phyloP scores from a whole-genome alignment of 2,888 invertebrate species.

The Xylota sylvarum region DNA sequence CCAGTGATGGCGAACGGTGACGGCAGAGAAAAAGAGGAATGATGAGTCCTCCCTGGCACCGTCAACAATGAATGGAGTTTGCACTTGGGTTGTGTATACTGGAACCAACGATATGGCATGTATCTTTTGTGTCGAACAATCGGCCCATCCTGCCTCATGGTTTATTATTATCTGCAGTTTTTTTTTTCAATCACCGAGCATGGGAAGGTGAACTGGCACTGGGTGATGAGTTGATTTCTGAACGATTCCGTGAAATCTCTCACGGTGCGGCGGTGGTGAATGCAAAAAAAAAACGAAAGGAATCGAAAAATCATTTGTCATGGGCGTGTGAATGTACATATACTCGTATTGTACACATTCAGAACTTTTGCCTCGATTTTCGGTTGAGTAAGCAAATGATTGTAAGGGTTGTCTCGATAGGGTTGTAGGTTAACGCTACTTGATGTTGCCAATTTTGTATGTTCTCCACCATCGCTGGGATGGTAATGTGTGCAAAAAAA shows the following conservation, averaged over 20 bases:
- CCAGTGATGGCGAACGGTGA: conserved; percentile 45
- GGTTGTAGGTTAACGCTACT: conserved; percentile 48
- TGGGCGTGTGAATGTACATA: neutral
- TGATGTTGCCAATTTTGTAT: conserved; percentile 58
- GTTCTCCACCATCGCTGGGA: conserved; percentile 13
- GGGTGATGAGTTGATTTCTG: conserved; percentile 3
- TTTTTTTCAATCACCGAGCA: conserved; percentile 8
- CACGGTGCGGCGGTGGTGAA: neutral
- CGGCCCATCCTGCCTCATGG: neutral
- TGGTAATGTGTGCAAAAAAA: conserved; percentile 25
- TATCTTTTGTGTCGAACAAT: conserved; percentile 1
- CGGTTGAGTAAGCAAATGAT: conserved; percentile 55
- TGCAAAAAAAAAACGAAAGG: neutral
- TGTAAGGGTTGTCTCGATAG: conserved; percentile 39
- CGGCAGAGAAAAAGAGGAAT: conserved; percentile 28
- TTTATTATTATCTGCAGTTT: conserved; percentile 5
- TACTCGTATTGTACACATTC: neutral
- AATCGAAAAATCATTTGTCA: conserved; percentile 13
- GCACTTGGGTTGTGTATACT: conserved; percentile 14
- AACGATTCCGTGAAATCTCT: conserved; percentile 14
- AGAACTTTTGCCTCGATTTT: neutral
- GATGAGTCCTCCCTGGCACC: neutral
- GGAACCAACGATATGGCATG: neutral
- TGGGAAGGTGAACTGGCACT: neutral
- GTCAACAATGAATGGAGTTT: conserved; percentile 38